Percentiles rank a stretch among this genome's conserved stretches.
Conservation (phyloP, 53 echinoderm and acorn worm species). For the Temnopleurus reevesii region DNA sequence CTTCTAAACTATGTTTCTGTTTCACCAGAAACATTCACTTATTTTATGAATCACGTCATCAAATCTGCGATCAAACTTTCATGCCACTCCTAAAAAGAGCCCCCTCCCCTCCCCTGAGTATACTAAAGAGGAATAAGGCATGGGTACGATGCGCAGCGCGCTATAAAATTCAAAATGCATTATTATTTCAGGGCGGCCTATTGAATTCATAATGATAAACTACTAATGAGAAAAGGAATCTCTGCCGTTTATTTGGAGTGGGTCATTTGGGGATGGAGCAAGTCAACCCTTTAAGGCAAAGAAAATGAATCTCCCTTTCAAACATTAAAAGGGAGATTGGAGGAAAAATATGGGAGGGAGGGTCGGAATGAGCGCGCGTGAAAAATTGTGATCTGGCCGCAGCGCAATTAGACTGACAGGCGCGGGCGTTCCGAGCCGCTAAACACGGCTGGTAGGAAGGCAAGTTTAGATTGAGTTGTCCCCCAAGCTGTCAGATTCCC, state of each 20-base stretch:
- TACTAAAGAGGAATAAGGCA: not conserved
- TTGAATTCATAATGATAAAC: not conserved
- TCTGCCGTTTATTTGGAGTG: conserved; percentile 12
- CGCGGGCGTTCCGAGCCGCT: conserved; percentile 39
- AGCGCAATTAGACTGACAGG: conserved; percentile 53
- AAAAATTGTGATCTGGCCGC: conserved; percentile 45
- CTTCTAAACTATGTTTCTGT: too few species aligned
- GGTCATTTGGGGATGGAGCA: not conserved
- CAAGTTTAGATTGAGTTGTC: conserved; percentile 48
- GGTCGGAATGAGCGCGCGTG: conserved; percentile 25
- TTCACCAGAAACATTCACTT: too few species aligned
- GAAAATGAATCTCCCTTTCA: not conserved
- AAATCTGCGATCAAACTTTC: not conserved
- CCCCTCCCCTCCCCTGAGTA: not conserved
- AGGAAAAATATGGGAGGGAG: not conserved
- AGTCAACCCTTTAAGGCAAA: conserved; percentile 20
- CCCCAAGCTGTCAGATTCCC: not conserved
- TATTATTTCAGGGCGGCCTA: not conserved
- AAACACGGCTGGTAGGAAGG: conserved; percentile 27
- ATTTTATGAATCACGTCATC: not conserved
- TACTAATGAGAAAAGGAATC: not conserved
- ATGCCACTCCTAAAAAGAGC: not conserved
- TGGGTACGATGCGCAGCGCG: not conserved
- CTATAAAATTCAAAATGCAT: not conserved
- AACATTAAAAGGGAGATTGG: not conserved